Evolutionary conservation across 2,888 invertebrate genomes (phyloP), one percentile per base, ranked within the genome.

Genomic region (Laothoe populi): DNA sequence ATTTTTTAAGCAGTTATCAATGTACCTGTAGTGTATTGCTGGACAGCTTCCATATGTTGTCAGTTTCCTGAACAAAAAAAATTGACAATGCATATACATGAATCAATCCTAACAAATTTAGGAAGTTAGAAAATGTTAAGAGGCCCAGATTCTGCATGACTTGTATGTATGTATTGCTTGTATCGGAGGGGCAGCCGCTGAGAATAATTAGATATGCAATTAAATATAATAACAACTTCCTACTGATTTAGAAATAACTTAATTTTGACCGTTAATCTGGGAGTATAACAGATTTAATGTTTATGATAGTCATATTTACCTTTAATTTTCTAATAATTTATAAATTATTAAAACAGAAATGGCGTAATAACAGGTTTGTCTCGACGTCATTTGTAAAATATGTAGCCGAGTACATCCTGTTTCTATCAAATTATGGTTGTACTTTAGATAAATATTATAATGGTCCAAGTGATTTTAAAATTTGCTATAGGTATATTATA

Each of bases 261-360:
- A 45, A 16, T 16, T n/a, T 31, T 31, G 31, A 4, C 1, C 7
- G 24, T 49, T 4, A 5, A 44, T 44, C 1, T 19, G 19, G 16
- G 19, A 31, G 31, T 8, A 53, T 10, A 31, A 53, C 19, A 53
- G 16, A 10, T 11, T 53, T 35, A 5, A 19, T 19, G 35, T 53
- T 31, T 11, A 3, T 19, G 19, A 19, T 35, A 53, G n/a, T n/a
- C n/a, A 53, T 35, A 35, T 53, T 31, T 35, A 35, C 35, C 16
- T 35, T 19, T 21, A 53, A 31, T 53, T 35, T 53, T 35, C 53
- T 35, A 35, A 35, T 53, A 31, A 19, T 19, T 53, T 31, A 49
- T 49, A 35, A 35, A 16, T 35, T 31, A 53, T 2, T 19, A 16
- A 53, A 4, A 44, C 19, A 35, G 13, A 53, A 53, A 26, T 21